Evolutionary conservation across 1,140 invertebrate species (phyloP), one percentile per base, ranked within the genome.

Genomic region (Berghia stephanieae): DNA sequence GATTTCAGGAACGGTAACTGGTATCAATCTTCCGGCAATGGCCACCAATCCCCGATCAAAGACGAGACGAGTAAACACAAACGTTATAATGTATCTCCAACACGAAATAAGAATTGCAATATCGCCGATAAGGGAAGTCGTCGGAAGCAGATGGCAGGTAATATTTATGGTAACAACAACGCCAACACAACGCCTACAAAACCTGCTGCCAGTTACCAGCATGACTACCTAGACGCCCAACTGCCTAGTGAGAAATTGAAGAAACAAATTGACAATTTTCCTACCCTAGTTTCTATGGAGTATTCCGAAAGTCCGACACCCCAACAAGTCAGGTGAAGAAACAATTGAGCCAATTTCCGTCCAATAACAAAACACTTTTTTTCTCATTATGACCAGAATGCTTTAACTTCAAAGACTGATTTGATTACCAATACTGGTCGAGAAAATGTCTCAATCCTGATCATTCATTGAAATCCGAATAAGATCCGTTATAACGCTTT

Each of bases 241-340:
- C 10, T 63, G 10, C 10, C 57, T 8, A 63, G 57, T 31, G 57
- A 63, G 57, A 27, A 16, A 31, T 31, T 63, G 57, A 63, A 63
- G 34, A 63, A 63, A 63, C 57, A 63, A 27, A 63, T 63, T 24
- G 57, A 63, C 10, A 31, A 63, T 31, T 63, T 63, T 63, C 57
- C 57, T 31, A 63, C 57, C 13, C 27, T 63, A 27, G 57, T 63
- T 16, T 63, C 57, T 31, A 63, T 63, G 57, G 57, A 63, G 18
- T 63, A 63, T 63, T 63, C 57, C 10, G 57, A 63, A 10, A 10
- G 18, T 8, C 18, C 18, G 57, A 16, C 57, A 8, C 27, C 57
- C 8, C 27, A 24, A 16, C 57, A 63, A 63, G 57, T 63, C 46
- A 49, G 46, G 46, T 49, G 46, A 49, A n/a, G n/a, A n/a, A n/a